phyloP scores from a whole-genome alignment of 2,113 vertebrate species.

The Hyperopisus bebe region DNA sequence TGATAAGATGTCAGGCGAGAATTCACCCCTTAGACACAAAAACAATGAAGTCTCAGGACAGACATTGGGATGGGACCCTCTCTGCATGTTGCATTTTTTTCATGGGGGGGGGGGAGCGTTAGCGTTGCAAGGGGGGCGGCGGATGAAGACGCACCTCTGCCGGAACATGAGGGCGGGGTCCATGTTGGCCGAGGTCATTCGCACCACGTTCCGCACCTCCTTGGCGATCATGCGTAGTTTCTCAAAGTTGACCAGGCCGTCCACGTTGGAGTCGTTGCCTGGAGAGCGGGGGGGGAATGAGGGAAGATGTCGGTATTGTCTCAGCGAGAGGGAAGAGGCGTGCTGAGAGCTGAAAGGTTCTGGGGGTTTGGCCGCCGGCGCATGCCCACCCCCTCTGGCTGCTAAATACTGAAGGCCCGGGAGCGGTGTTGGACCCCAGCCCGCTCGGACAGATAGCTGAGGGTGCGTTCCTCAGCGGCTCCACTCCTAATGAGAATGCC shows the following conservation, averaged over 20 bases:
- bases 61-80: not conserved
- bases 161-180: slow-evolving; percentile 95
- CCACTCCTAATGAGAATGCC: not conserved
- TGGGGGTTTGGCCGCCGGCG: not conserved
- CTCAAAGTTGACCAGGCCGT: slow-evolving; percentile 94
- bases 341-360: not conserved
- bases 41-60: not conserved
- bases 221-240: slow-evolving; percentile 97
- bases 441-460: not conserved
- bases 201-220: slow-evolving; percentile 84
- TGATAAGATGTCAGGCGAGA: not conserved
- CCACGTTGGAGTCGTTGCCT: slow-evolving; percentile 93
- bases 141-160: slow-evolving; percentile 72
- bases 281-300: slow-evolving; percentile 17
- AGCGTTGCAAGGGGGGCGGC: not conserved
- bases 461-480: not conserved
- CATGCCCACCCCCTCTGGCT: not conserved
- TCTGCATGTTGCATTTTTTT: not conserved
- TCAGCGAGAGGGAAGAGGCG: not conserved
- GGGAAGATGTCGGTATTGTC: not conserved
- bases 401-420: not conserved
- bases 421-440: too few relatives aligned
- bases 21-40: not conserved
- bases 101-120: not conserved
- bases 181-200: slow-evolving; percentile 95